Evolutionary conservation across 1,140 invertebrate species (phyloP), one percentile per base, ranked within the genome.

Genomic region (Antheraea mylitta): DNA sequence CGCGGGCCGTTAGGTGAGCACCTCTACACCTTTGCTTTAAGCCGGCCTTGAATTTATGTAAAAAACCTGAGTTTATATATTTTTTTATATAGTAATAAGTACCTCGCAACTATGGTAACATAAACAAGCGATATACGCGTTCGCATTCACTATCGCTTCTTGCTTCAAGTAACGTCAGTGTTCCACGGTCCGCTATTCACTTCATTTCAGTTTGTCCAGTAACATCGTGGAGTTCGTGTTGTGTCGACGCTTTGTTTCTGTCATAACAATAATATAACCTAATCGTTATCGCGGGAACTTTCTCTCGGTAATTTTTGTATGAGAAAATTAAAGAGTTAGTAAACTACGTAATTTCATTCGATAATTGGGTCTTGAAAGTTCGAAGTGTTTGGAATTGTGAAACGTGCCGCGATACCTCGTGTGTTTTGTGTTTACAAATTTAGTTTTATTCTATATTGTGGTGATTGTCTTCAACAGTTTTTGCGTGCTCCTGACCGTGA

Each of bases 361-460:
- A 53, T n/a, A 53, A 13, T 53, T 16, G 16, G 11, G 16, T 30
- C 3, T 36, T 65, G 18, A 61, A 58, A 19, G 53, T 37, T 69
- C 58, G 67, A 48, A 58, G 19, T 66, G 58, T 66, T 42, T 13
- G 13, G 45, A 53, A 13, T 53, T 53, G 45, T 53, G 45, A 16
- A 53, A 53, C 45, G 60, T 61, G 60, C 16, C 60, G 60, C 30
- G 60, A 68, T 60, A 66, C 76, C 68, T 62, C 77, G 79, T 78
- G 83, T 77, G 75, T 69, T 65, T 60, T 74, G 85, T 89, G 87
- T 86, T 85, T 86, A 85, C 76, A 83, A 88, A 90, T 82, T 89
- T 85, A 71, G 78, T 84, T 82, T 81, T 66, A 79, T 82, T 77
- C 82, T 79, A 85, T 77, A 78, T 85, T 78, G 80, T 86, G 77